A percentile compares a stretch with the other conserved stretches of the same genome.
Conservation (phyloP, 2,888 invertebrate genomes). For the Tridacna gigas region DNA sequence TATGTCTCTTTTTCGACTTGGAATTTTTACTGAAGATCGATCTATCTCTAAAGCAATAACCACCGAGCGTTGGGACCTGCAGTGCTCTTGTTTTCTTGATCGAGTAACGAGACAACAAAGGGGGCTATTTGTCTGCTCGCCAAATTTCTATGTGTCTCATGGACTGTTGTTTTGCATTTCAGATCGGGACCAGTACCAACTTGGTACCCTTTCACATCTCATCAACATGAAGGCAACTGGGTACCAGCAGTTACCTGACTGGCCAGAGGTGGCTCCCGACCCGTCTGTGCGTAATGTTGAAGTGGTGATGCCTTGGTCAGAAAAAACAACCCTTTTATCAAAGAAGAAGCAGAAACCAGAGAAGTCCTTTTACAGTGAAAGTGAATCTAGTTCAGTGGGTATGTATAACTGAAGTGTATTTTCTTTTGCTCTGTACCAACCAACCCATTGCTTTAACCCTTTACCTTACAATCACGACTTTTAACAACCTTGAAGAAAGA, state of each 20-base stretch:
- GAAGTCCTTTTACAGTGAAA: slow-evolving; percentile 88
- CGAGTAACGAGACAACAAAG: too few species aligned
- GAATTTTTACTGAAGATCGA: too few species aligned
- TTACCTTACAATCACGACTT: too few species aligned
- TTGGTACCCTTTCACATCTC: slow-evolving; percentile 98
- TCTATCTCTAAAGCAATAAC: too few species aligned
- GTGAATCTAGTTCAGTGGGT: slow-evolving; percentile 80
- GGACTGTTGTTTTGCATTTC: slow-evolving; percentile 44
- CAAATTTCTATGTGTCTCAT: too few species aligned
- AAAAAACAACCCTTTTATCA: slow-evolving; percentile 62
- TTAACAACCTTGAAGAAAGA: too few species aligned
- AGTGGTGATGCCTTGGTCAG: slow-evolving; percentile 78
- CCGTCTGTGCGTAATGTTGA: slow-evolving; percentile 91
- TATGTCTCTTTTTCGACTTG: too few species aligned
- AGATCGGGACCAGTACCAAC: slow-evolving; percentile 94
- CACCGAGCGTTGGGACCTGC: too few species aligned
- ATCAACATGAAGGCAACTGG: slow-evolving; percentile 94
- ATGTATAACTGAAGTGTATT: slow-evolving; percentile 11
- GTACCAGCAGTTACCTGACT: slow-evolving; percentile 94
- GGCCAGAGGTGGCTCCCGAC: slow-evolving; percentile 92
- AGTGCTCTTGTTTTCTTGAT: too few species aligned
- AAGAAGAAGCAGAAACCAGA: slow-evolving; percentile 73
- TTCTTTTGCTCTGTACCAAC: background rate
- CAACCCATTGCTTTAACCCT: too few species aligned
- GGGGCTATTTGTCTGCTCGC: too few species aligned